These are phyloP conservation scores for Pachyrhynchus sulphureomaculatus DNA, from an alignment of 1,140 invertebrate species.

Conservation along the genomic window DNA sequence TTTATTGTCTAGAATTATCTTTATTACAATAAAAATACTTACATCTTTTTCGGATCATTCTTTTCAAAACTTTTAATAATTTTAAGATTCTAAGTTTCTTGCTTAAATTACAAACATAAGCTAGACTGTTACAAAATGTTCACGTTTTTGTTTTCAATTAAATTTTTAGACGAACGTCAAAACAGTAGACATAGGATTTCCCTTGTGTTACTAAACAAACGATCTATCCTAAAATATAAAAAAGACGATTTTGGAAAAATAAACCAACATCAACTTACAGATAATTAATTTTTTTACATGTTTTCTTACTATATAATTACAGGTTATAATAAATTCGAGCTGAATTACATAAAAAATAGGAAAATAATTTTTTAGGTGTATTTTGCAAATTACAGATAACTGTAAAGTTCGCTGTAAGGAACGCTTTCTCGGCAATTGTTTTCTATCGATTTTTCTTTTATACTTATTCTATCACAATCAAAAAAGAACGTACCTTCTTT, in stretches of 20 bases:
- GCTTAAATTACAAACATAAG: not conserved
- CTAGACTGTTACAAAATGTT: not conserved
- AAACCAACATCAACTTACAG: not conserved
- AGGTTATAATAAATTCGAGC: constrained; percentile 14
- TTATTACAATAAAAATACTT: constrained; percentile 9
- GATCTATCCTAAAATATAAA: not conserved
- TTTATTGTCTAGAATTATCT: not conserved
- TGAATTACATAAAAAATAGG: constrained; percentile 11
- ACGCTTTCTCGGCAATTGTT: too few species aligned
- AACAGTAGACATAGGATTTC: not conserved
- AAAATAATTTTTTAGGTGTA: not conserved
- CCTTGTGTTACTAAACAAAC: not conserved
- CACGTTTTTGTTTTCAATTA: constrained; percentile 17
- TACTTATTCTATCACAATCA: too few species aligned
- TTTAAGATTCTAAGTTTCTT: not conserved
- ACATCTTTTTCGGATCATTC: constrained; percentile 41
- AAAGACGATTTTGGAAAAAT: not conserved
- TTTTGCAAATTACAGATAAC: constrained; percentile 9
- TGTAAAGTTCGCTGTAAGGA: not conserved
- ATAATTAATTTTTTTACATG: not conserved
- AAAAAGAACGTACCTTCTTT: too few species aligned
- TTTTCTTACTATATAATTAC: constrained; percentile 5
- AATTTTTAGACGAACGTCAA: constrained; percentile 8
- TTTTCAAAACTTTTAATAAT: constrained; percentile 3
- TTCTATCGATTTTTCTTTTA: too few species aligned